phyloP scores from a whole-genome alignment of 2,113 vertebrate species.

The Tautogolabrus adspersus region DNA sequence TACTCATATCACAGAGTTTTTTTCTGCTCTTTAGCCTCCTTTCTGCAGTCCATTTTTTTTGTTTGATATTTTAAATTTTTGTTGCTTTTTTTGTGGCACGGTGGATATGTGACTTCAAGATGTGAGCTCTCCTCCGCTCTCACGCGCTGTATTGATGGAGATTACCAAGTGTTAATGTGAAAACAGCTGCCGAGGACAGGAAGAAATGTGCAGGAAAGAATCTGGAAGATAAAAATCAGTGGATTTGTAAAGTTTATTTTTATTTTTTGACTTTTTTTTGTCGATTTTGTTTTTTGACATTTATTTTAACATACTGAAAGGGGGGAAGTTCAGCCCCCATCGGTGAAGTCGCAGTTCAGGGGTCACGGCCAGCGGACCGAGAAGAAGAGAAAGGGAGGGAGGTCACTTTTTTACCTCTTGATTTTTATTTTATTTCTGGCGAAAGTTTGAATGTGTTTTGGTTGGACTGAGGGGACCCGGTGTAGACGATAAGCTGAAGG shows the following conservation, averaged over 20 bases:
- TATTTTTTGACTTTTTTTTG: background rate
- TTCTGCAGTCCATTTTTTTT: background rate
- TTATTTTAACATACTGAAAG: slow-evolving; percentile 39
- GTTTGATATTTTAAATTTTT: background rate
- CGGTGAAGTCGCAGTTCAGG: slow-evolving; percentile 68
- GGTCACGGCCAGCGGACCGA: slow-evolving; percentile 75
- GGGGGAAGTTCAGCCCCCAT: slow-evolving; percentile 53
- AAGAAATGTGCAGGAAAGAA: slow-evolving; percentile 39
- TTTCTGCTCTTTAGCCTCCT: background rate
- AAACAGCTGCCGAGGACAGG: slow-evolving; percentile 32
- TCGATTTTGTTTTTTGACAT: background rate
- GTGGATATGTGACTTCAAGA: slow-evolving; percentile 67
- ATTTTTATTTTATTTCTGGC: background rate
- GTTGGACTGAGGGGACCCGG: slow-evolving; percentile 42
- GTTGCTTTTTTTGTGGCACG: slow-evolving; percentile 1
- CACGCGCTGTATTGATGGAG: slow-evolving; percentile 57
- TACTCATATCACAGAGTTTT: background rate
- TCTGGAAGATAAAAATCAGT: slow-evolving; percentile 28
- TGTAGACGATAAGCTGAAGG: slow-evolving; percentile 38
- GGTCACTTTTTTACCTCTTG: slow-evolving; percentile 25
- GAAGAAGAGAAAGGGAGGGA: slow-evolving; percentile 46
- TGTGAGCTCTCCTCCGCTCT: slow-evolving; percentile 58
- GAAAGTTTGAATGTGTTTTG: slow-evolving; percentile 21
- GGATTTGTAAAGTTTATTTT: slow-evolving; percentile 66
- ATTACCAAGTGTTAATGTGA: slow-evolving; percentile 55